A percentile compares a stretch with the other conserved stretches of the same genome.
phyloP scores from a whole-genome alignment of 1,140 invertebrate species.

The Spodoptera litura region DNA sequence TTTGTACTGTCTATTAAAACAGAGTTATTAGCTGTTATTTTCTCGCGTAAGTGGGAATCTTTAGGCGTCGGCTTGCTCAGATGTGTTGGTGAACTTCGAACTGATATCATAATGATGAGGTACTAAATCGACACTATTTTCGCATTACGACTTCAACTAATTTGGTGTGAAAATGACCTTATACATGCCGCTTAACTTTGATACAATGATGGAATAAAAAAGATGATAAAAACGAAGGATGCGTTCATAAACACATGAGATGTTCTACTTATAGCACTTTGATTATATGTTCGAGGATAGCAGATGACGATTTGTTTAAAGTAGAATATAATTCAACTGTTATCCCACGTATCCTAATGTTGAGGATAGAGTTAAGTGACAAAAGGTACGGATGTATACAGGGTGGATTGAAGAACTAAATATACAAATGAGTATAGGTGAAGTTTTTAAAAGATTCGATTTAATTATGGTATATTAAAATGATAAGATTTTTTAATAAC shows the following conservation, averaged over 20 bases:
- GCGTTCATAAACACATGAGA: conserved; percentile 28
- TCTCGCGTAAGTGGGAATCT: conserved; percentile 23
- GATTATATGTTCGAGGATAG: conserved; percentile 32
- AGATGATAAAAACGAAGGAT: conserved; percentile 17
- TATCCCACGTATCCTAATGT: conserved; percentile 1
- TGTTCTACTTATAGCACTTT: conserved; percentile 33
- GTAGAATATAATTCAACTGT: conserved; percentile 45
- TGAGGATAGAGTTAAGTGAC: conserved; percentile 20
- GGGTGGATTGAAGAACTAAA: background rate
- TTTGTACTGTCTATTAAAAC: conserved; percentile 15
- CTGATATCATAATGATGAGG: conserved; percentile 15
- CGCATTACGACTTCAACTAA: conserved; percentile 9
- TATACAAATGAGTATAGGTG: background rate
- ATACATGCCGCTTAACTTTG: conserved; percentile 13
- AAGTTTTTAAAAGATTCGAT: background rate
- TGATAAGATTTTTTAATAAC: too few relatives aligned
- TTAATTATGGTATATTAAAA: too few relatives aligned
- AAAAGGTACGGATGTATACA: background rate
- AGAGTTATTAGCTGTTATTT: conserved; percentile 36
- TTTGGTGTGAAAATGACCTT: conserved; percentile 12
- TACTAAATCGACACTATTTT: conserved; percentile 33
- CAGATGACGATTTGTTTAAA: conserved; percentile 49
- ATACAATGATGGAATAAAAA: conserved; percentile 7
- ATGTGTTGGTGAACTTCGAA: background rate
- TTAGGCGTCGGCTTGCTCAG: conserved; percentile 15